Evolutionary conservation across 2,797 vertebrate species (phyloP), one percentile per base, ranked within the genome.

Genomic region (Platyrinchus mystaceus): DNA sequence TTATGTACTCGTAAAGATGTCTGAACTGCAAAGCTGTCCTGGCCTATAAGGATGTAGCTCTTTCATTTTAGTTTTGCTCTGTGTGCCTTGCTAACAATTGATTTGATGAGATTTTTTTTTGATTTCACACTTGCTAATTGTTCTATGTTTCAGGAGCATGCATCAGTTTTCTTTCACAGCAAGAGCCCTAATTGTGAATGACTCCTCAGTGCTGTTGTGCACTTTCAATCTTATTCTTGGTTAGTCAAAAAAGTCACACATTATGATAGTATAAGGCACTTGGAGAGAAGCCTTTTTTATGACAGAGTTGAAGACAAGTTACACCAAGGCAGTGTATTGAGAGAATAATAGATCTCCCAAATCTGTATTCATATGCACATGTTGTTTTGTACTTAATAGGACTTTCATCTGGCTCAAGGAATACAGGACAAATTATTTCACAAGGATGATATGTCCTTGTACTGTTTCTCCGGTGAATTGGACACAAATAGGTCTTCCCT

Each of bases 371-470:
- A 56, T 87, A 83, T 93, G 86, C 70, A 81, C 32, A 10, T 44
- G 41, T 73, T 94, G 56, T 66, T 94, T 87, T 89, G 49, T 83
- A 94, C 69, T 53, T 84, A 89, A 88, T 80, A 69, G 87, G 75
- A 53, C 81, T 93, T 84, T 87, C 66, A 91, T 95, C 78, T 91
- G 81, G 79, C 83, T 89, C 76, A 84, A 90, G 87, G 73, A 96
- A 83, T 89, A 44, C 53, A 77, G 76, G 91, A 68, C 81, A 87
- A 94, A 85, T 81, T 84, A 92, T 86, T 94, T 88, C 87, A 70
- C 73, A 97, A 94, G 82, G 92, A 60, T 92, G 76, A 46, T 86
- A 84, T 21, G 95, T 84, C 91, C 92, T 95, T 94, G 84, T 79
- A 27, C 41, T 53, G 1, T 85, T 91, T 94, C 84, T 89, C 58